phyloP scores from a whole-genome alignment of 2,888 invertebrate genomes.

The Ichneumoninae sp. region DNA sequence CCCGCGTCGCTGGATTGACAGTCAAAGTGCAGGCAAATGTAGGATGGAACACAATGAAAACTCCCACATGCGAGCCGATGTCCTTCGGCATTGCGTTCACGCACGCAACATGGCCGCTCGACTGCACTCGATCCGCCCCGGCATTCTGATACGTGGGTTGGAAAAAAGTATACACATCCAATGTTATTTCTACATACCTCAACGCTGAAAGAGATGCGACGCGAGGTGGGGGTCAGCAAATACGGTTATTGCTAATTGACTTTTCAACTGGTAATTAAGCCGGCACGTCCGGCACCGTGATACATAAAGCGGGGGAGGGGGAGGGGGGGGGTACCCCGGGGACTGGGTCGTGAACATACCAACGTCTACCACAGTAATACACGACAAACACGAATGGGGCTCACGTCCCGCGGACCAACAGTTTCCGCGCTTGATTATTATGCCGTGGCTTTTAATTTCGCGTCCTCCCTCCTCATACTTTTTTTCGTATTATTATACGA shows the following conservation, averaged over 20 bases:
- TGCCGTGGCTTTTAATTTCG: constrained; percentile 57
- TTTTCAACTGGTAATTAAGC: constrained; percentile 80
- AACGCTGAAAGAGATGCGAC: constrained; percentile 17
- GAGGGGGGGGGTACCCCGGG: neutral
- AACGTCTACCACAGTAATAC: constrained; percentile 29
- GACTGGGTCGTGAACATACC: constrained; percentile 47
- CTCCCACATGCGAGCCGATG: constrained; percentile 26
- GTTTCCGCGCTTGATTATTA: constrained; percentile 54
- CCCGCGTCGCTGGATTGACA: neutral
- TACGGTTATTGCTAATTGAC: constrained; percentile 80
- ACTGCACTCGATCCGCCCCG: constrained; percentile 50
- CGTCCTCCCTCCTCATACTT: constrained; percentile 31
- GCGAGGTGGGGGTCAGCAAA: constrained; percentile 74
- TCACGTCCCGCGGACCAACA: neutral
- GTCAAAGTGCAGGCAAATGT: neutral
- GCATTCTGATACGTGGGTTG: constrained; percentile 60
- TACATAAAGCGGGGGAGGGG: constrained; percentile 39
- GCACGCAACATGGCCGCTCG: constrained; percentile 55
- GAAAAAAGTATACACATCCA: constrained; percentile 7
- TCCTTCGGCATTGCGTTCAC: constrained; percentile 15
- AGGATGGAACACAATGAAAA: constrained; percentile 20
- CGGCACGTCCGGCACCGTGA: constrained; percentile 70
- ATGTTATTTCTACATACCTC: constrained; percentile 34
- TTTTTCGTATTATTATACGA: constrained; percentile 28
- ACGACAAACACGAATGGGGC: constrained; percentile 29